A percentile compares a stretch with the other conserved stretches of the same genome.
Conservation (phyloP, 2,888 invertebrate genomes). For the Epinotia demarniana region DNA sequence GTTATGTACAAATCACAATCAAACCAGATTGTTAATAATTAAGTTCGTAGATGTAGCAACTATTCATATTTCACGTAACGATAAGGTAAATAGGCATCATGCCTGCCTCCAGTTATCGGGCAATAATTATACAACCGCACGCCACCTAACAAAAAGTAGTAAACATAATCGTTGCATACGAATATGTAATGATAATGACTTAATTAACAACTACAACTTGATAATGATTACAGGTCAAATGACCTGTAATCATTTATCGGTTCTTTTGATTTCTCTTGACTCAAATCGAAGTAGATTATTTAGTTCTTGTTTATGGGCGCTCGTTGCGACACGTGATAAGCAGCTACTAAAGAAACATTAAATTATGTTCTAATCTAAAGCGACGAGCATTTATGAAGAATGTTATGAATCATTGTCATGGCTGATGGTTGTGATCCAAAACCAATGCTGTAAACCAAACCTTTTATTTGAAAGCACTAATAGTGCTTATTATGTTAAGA, state of each 20-base stretch:
- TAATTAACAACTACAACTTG: slow-evolving; percentile 21
- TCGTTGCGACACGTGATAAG: too few species aligned
- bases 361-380: too few species aligned
- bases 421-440: background rate
- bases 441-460: background rate
- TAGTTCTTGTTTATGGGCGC: background rate
- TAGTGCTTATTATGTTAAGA: background rate
- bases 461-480: slow-evolving; percentile 1
- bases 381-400: too few species aligned
- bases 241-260: slow-evolving; percentile 14
- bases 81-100: background rate
- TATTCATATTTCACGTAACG: background rate
- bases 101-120: slow-evolving; percentile 5
- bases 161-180: slow-evolving; percentile 21
- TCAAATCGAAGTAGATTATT: background rate
- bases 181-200: slow-evolving; percentile 24
- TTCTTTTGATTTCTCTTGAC: slow-evolving; percentile 12
- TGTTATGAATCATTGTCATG: background rate
- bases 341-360: too few species aligned
- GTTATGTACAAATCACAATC: too few species aligned
- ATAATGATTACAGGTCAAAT: slow-evolving; percentile 28
- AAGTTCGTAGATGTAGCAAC: background rate
- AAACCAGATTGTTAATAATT: too few species aligned
- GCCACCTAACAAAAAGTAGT: slow-evolving; percentile 16
- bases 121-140: slow-evolving; percentile 16